Conservation (phyloP, 2,888 invertebrate genomes). For the Cephus nigrinus region DNA sequence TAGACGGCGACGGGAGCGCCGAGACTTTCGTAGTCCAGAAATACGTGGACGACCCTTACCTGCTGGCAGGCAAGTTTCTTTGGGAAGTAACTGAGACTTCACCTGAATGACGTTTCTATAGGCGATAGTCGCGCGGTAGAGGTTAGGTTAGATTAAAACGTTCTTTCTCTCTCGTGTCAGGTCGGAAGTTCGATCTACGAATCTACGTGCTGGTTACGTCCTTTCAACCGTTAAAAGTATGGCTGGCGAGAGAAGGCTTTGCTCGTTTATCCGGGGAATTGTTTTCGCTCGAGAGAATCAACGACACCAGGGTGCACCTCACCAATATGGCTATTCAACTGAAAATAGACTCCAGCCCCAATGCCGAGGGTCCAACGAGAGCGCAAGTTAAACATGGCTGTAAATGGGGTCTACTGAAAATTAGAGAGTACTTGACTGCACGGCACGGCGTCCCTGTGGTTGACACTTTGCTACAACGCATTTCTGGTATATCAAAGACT, state of each 20-base stretch:
- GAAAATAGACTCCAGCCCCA: constrained; percentile 32
- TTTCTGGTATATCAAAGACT: constrained; percentile 57
- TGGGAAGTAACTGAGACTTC: too few species aligned
- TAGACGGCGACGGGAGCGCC: constrained; percentile 20
- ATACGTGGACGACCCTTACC: constrained; percentile 72
- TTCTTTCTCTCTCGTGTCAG: constrained; percentile 66
- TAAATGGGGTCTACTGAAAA: constrained; percentile 70
- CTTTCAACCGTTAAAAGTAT: constrained; percentile 65
- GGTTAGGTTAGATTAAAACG: neutral
- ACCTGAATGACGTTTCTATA: neutral
- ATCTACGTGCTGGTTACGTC: constrained; percentile 73
- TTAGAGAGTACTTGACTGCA: constrained; percentile 69
- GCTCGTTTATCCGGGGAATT: constrained; percentile 72
- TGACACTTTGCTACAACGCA: constrained; percentile 65
- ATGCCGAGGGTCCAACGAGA: constrained; percentile 7
- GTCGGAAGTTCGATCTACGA: constrained; percentile 73
- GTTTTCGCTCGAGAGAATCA: constrained; percentile 70
- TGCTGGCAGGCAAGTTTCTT: constrained; percentile 67
- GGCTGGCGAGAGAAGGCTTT: constrained; percentile 74
- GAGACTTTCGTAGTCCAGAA: constrained; percentile 70
- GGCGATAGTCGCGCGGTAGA: too few species aligned
- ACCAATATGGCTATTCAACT: constrained; percentile 72
- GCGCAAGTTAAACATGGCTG: constrained; percentile 62
- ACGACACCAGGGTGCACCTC: constrained; percentile 71
- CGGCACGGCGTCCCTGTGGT: constrained; percentile 69